Percentiles rank a stretch among this genome's conserved stretches.
Conservation (phyloP, 2,113 vertebrate genomes). For the Pomatorhinus ruficollis region DNA sequence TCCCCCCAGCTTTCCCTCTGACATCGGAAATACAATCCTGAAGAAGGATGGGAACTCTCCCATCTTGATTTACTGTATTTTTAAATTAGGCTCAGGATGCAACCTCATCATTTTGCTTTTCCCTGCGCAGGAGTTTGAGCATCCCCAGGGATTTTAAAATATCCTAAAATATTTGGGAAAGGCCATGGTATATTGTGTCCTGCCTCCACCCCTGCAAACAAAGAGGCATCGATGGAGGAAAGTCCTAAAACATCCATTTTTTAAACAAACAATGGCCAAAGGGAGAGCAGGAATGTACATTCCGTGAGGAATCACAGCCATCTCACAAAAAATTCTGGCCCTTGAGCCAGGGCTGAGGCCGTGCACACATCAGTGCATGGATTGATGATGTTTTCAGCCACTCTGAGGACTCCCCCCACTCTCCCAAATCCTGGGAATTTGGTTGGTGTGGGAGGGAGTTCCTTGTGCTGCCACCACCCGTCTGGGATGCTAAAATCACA, state of each 20-base stretch:
- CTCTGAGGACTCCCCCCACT: neutral
- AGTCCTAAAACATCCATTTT: neutral
- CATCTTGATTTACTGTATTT: neutral
- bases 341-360: neutral
- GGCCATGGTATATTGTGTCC: neutral
- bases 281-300: neutral
- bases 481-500: neutral
- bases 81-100: neutral
- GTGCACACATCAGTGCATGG: neutral
- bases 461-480: fast-evolving
- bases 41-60: neutral
- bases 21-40: neutral
- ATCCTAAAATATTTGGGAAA: neutral
- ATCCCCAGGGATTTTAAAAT: neutral
- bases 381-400: neutral
- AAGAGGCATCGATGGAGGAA: neutral
- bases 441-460: neutral
- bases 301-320: neutral
- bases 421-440: neutral
- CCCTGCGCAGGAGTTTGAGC: neutral
- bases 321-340: neutral
- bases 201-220: neutral
- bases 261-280: neutral
- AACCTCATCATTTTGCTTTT: neutral
- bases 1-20: neutral